Evolutionary conservation across 2,797 vertebrate genomes (phyloP), one percentile per base, ranked within the genome.

Genomic region (Sylvilagus floridanus): DNA sequence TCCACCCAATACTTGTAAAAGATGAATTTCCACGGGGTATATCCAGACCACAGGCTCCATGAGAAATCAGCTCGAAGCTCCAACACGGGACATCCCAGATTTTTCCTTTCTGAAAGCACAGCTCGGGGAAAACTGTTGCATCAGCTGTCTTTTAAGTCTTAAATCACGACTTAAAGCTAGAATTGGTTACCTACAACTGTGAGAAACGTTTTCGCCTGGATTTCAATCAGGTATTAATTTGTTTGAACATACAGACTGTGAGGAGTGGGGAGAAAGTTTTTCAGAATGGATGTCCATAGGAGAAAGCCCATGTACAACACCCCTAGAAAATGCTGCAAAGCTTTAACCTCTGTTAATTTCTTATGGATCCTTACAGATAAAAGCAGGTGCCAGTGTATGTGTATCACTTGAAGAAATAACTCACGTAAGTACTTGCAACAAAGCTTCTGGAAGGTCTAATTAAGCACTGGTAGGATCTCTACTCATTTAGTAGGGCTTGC

Each of bases 11-110:
- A 60, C 47, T 24, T 77, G 42, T n/a, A 68, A 86, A 83, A 72
- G 52, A 50, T 22, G 69, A 0, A 28, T 84, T 91, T 93, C 65
- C 62, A 84, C 24, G 52, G 2, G 26, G 13, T 28, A 37, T 21
- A 42, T 9, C 37, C 16, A 37, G 35, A 24, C 84, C 50, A 60
- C 11, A n/a, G 50, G 54, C 24, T 11, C 35, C 77, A 90, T 52
- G 26, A 11, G 62, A 82, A 63, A 81, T 69, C 22, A 68, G 8
- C n/a, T 87, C 37, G 30, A 22, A 26, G 57, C 4, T 62, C 35
- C 22, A 0, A 21, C 62, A 63, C 0, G 5, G 47, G 17, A 52
- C 65, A 52, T 47, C 52, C 6, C 17, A 0, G 9, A n/a, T 37
- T 35, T 76, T 76, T 79, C 90, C 30, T 16, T 78, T 76, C 19